These are phyloP conservation scores for Megaceryle torquata DNA, from an alignment of 2,113 vertebrate species.

Conservation along the genomic window DNA sequence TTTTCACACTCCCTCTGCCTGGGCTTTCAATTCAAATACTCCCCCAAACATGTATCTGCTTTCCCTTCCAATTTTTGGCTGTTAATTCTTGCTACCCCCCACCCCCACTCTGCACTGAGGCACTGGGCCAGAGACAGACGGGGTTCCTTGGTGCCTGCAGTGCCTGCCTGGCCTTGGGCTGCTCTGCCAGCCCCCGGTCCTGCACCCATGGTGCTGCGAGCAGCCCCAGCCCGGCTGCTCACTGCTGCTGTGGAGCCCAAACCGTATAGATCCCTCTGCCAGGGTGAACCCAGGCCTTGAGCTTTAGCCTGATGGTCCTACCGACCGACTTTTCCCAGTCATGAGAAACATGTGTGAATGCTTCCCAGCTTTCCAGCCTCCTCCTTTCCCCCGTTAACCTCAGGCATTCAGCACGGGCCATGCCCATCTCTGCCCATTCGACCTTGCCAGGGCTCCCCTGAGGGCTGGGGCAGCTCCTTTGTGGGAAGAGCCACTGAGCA, in stretches of 20 bases:
- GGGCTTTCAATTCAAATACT: conserved; percentile 3
- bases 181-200: not conserved
- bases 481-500: not conserved
- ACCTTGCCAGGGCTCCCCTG: rapidly evolving
- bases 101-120: not conserved
- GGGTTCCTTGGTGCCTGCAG: not conserved
- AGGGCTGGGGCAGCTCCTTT: not conserved
- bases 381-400: not conserved
- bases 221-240: not conserved
- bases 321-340: not conserved
- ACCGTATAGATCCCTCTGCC: not conserved
- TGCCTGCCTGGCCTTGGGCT: not conserved
- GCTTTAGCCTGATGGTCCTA: not conserved
- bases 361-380: not conserved
- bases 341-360: not conserved
- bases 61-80: conserved; percentile 2
- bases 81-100: not conserved
- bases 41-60: conserved; percentile 28
- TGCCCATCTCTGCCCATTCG: not conserved
- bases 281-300: not conserved
- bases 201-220: not conserved
- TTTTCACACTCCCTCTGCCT: conserved; percentile 33
- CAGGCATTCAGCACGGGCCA: not conserved
- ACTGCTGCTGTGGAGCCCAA: not conserved
- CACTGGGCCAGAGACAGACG: not conserved